Evolutionary conservation across 2,888 invertebrate species (phyloP).

Genomic region (Escarpia spicata): DNA sequence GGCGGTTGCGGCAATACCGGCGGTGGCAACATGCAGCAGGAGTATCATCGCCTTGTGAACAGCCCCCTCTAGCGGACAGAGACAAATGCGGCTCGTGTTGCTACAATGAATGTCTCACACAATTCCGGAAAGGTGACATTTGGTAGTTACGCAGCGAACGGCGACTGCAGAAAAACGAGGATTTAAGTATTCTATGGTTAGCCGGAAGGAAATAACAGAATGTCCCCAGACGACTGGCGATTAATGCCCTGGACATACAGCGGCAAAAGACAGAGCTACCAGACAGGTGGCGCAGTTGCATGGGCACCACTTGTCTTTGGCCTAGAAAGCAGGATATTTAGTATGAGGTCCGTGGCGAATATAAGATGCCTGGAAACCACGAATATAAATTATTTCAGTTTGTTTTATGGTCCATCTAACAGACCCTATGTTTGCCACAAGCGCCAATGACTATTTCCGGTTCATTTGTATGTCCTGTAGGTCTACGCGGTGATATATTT

Average conservation of each 20-base stretch:
- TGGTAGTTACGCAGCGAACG: no score
- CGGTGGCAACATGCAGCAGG: conserved; percentile 10
- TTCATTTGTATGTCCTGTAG: not conserved
- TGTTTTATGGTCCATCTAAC: not conserved
- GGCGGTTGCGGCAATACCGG: not conserved
- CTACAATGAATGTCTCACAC: not conserved
- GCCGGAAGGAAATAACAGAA: not conserved
- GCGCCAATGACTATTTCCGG: not conserved
- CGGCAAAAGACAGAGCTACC: not conserved
- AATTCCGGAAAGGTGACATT: no score
- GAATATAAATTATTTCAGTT: not conserved
- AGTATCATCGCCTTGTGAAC: conserved; percentile 1
- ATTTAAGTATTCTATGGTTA: not conserved
- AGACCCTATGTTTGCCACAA: not conserved
- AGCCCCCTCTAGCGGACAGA: not conserved
- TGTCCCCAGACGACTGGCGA: not conserved
- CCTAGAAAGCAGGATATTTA: not conserved
- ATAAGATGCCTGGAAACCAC: not conserved
- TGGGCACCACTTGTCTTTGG: no score
- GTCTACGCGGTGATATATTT: not conserved
- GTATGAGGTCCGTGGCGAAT: not conserved
- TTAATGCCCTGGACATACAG: not conserved
- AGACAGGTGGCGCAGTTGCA: not conserved
- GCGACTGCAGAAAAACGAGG: no score
- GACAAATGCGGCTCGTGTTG: not conserved